phyloP scores from a whole-genome alignment of 37 sponge, comb jelly and placozoan genomes.

The Tethya wilhelma region DNA sequence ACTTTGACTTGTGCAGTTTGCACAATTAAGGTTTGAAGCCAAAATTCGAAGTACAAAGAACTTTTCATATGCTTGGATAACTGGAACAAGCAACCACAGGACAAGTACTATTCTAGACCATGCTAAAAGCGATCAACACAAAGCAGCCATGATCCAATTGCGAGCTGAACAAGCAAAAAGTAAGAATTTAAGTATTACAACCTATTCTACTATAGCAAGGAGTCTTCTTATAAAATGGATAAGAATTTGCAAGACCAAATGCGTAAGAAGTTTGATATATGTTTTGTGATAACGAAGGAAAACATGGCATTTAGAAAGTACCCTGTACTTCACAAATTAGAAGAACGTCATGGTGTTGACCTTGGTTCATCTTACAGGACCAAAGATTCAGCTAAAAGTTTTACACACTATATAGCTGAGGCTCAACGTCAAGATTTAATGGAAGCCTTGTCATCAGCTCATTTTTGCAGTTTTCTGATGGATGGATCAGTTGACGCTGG shows the following conservation, averaged over 20 bases:
- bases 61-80: no score
- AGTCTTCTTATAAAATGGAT: slow-evolving; percentile 31
- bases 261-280: slow-evolving; percentile 50
- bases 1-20: no score
- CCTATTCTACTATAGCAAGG: slow-evolving; percentile 32
- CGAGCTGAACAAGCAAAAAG: neutral
- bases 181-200: neutral
- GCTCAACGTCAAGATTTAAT: slow-evolving; percentile 38
- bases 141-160: no score
- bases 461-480: slow-evolving; percentile 73
- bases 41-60: no score
- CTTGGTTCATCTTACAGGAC: slow-evolving; percentile 51
- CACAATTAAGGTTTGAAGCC: no score
- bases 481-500: slow-evolving; percentile 58
- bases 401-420: slow-evolving; percentile 27
- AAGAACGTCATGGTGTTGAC: slow-evolving; percentile 51
- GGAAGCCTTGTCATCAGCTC: slow-evolving; percentile 1
- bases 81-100: no score
- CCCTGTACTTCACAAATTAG: slow-evolving; percentile 24
- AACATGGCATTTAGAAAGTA: slow-evolving; percentile 43
- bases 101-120: no score
- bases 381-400: slow-evolving; percentile 31
- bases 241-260: slow-evolving; percentile 1
- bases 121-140: no score
- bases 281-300: slow-evolving; percentile 44